These are phyloP conservation scores for Ichneumoninae sp. DNA, from an alignment of 2,888 invertebrate genomes.

Conservation along the genomic window DNA sequence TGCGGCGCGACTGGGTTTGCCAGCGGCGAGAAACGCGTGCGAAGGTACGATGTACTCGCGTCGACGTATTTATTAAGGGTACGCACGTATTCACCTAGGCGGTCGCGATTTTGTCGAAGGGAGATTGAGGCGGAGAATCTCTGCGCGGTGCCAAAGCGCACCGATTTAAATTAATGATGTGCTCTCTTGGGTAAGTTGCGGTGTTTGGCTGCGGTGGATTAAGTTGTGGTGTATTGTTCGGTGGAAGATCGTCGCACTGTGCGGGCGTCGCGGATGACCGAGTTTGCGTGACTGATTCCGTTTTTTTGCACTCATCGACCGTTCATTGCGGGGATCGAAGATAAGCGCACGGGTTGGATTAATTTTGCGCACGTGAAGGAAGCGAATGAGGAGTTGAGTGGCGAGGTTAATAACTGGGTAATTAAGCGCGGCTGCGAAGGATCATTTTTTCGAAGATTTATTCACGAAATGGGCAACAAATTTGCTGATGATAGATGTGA, in stretches of 20 bases:
- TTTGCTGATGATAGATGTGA: too few species aligned
- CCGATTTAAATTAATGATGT: background rate
- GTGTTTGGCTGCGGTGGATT: too few species aligned
- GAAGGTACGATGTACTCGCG: constrained; percentile 18
- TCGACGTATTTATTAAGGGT: constrained; percentile 40
- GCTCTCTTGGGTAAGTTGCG: background rate
- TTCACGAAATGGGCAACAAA: too few species aligned
- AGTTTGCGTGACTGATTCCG: background rate
- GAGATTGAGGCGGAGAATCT: background rate
- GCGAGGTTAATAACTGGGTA: too few species aligned
- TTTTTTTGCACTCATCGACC: background rate
- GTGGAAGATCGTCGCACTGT: background rate
- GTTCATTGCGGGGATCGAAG: background rate
- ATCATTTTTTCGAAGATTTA: too few species aligned
- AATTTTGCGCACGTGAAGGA: background rate
- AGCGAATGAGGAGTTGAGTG: too few species aligned
- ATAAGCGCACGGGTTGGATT: background rate
- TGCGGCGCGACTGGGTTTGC: constrained; percentile 19
- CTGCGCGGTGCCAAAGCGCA: background rate
- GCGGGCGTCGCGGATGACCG: background rate
- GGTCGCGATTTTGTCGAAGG: background rate
- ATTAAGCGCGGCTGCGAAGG: too few species aligned
- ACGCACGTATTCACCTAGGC: constrained; percentile 6
- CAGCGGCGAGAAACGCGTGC: constrained; percentile 26
- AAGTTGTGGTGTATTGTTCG: background rate